These are phyloP conservation scores for Tangara arthus DNA, from an alignment of 2,797 vertebrate genomes.

Conservation along the genomic window DNA sequence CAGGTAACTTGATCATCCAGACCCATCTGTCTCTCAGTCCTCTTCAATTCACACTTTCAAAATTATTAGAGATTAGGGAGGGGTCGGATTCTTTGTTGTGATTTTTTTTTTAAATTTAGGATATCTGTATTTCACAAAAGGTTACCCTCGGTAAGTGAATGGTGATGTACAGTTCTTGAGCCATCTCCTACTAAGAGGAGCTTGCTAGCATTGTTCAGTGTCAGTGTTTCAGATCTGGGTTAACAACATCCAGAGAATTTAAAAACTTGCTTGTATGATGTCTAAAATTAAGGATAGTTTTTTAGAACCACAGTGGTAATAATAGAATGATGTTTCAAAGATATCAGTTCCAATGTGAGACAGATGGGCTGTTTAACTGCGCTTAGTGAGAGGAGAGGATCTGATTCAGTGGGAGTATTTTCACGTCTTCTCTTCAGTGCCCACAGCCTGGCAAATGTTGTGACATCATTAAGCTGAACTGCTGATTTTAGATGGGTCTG, in stretches of 20 bases:
- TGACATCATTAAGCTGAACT: slow-evolving; percentile 80
- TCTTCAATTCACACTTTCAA: slow-evolving; percentile 91
- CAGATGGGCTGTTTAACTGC: slow-evolving; percentile 85
- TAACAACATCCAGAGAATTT: slow-evolving; percentile 57
- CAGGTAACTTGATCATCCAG: slow-evolving; percentile 93
- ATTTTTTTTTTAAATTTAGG: slow-evolving; percentile 47
- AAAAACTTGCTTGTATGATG: slow-evolving; percentile 64
- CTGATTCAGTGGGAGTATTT: slow-evolving; percentile 69
- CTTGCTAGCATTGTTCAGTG: slow-evolving; percentile 6
- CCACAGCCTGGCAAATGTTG: slow-evolving; percentile 80
- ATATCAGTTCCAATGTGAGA: slow-evolving; percentile 76
- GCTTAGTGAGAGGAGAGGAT: slow-evolving; percentile 76
- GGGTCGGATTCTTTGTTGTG: slow-evolving; percentile 77
- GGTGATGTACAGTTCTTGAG: slow-evolving; percentile 17
- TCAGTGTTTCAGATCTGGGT: slow-evolving; percentile 59
- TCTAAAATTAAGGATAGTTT: slow-evolving; percentile 73
- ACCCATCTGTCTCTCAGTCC: slow-evolving; percentile 91
- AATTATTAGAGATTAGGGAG: slow-evolving; percentile 84
- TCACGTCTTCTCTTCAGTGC: slow-evolving; percentile 75
- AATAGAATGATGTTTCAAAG: slow-evolving; percentile 76
- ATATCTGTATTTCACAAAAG: slow-evolving; percentile 71
- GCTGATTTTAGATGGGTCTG: slow-evolving; percentile 77
- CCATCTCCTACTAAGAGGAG: slow-evolving; percentile 24
- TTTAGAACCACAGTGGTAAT: slow-evolving; percentile 71
- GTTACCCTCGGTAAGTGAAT: slow-evolving; percentile 62